Conservation (phyloP, 2,888 invertebrate genomes). For the Zele albiditarsus region DNA sequence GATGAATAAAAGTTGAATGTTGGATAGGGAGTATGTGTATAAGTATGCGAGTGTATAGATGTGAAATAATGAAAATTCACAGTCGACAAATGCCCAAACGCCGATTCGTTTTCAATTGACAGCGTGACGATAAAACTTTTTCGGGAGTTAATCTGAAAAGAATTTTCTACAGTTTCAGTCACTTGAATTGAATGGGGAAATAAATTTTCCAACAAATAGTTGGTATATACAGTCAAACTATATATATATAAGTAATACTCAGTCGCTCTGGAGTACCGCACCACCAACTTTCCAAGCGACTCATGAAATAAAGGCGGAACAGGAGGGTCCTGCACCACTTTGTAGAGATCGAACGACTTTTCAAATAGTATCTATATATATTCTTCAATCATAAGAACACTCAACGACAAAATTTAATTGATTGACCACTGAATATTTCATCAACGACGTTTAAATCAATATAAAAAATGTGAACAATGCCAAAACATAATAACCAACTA, state of each 20-base stretch:
- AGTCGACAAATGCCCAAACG: constrained; percentile 19
- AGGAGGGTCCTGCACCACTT: background rate
- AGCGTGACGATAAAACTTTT: constrained; percentile 39
- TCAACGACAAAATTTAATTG: constrained; percentile 35
- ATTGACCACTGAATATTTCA: constrained; percentile 37
- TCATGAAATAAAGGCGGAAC: background rate
- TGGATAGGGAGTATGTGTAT: background rate
- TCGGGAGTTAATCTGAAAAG: constrained; percentile 38
- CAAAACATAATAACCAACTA: too few species aligned
- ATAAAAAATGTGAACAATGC: constrained; percentile 5
- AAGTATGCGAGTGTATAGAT: background rate
- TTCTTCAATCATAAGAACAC: background rate
- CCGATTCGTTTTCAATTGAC: constrained; percentile 42
- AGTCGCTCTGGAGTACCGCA: constrained; percentile 1
- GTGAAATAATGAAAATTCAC: constrained; percentile 24
- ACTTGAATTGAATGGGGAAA: constrained; percentile 32
- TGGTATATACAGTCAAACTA: background rate
- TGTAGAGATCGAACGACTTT: background rate
- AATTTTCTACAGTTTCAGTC: constrained; percentile 35
- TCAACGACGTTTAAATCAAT: constrained; percentile 23
- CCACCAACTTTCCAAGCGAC: constrained; percentile 8
- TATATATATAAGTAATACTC: background rate
- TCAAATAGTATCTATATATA: background rate
- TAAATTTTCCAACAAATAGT: constrained; percentile 33
- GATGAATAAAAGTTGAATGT: constrained; percentile 2